Conservation (phyloP, 2,797 vertebrate species). For the Phrynocephalus forsythii region DNA sequence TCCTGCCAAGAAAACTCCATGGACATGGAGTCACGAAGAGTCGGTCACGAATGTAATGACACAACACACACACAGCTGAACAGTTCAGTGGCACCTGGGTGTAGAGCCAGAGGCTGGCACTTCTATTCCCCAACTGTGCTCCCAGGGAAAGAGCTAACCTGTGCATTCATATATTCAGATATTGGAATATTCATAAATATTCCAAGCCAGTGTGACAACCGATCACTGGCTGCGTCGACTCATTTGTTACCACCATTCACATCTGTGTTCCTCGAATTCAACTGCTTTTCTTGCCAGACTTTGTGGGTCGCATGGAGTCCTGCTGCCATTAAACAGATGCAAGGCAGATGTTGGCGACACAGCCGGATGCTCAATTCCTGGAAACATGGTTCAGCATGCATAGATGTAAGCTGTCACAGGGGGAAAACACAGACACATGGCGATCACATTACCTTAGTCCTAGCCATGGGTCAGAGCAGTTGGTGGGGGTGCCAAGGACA, state of each 20-base stretch:
- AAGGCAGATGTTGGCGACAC: neutral
- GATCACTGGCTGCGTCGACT: neutral
- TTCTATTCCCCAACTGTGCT: no score
- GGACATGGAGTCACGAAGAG: no score
- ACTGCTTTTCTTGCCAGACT: neutral
- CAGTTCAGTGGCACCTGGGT: no score
- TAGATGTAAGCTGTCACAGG: neutral
- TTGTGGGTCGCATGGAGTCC: neutral
- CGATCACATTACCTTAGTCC: neutral
- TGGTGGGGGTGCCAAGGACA: neutral
- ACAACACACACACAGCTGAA: no score
- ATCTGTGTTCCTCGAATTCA: neutral
- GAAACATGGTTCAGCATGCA: constrained; percentile 1
- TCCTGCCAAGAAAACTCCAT: no score
- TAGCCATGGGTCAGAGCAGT: neutral
- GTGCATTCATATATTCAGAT: no score
- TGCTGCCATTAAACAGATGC: neutral
- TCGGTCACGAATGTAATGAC: no score
- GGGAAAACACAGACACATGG: neutral
- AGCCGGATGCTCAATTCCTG: neutral
- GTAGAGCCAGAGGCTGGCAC: no score
- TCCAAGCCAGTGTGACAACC: neutral
- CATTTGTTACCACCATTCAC: neutral
- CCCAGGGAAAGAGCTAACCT: no score
- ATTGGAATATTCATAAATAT: no score